These are phyloP conservation scores for Myiothlypis coronata DNA, from an alignment of 2,797 vertebrate genomes.

Conservation along the genomic window DNA sequence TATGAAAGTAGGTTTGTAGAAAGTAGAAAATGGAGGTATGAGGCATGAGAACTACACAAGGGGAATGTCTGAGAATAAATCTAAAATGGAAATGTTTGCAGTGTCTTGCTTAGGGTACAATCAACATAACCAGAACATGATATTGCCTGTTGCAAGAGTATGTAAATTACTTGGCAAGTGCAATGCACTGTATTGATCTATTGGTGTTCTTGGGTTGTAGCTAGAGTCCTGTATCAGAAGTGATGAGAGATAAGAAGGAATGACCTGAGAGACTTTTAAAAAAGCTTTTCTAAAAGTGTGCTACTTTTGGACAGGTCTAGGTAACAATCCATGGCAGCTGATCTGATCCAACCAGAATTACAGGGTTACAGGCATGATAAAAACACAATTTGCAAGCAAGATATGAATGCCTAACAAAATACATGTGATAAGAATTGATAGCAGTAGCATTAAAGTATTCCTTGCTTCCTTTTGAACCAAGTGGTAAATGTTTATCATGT, in stretches of 20 bases:
- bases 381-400: slow-evolving; percentile 5
- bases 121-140: neutral
- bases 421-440: neutral
- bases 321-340: neutral
- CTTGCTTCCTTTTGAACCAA: neutral
- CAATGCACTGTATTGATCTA: neutral
- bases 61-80: neutral
- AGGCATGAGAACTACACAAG: neutral
- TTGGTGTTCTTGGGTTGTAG: neutral
- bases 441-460: neutral
- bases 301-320: neutral
- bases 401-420: neutral
- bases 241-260: neutral
- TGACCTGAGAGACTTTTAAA: neutral
- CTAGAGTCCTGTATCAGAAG: neutral
- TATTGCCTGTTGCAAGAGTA: neutral
- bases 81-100: neutral
- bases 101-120: neutral
- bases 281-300: neutral
- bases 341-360: slow-evolving; percentile 13
- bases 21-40: neutral
- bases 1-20: neutral
- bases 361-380: neutral
- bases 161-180: neutral
- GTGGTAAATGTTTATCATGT: neutral